These are phyloP conservation scores for Pocillopora damicornis DNA, from an alignment of 64 coral and sea anemone genomes.

Conservation along the genomic window DNA sequence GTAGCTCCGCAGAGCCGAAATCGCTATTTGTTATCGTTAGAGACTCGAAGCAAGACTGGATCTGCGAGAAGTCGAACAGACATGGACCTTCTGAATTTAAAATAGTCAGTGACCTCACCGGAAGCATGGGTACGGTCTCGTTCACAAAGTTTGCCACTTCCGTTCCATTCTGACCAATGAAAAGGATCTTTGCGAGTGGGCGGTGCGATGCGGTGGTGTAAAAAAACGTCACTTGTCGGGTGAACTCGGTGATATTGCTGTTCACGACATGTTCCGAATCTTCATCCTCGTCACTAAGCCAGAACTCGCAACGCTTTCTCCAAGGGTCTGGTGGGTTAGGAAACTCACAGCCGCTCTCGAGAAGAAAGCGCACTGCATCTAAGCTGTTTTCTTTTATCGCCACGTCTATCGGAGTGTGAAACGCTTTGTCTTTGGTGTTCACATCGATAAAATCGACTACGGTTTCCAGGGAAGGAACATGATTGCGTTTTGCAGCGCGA, in stretches of 20 bases:
- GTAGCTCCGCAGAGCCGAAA: constrained; percentile 60
- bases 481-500: constrained; percentile 66
- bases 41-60: constrained; percentile 50
- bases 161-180: constrained; percentile 84
- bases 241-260: constrained; percentile 53
- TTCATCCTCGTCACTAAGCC: constrained; percentile 58
- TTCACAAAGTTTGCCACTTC: constrained; percentile 74
- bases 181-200: constrained; percentile 55
- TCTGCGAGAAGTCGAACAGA: constrained; percentile 59
- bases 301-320: constrained; percentile 75
- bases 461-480: constrained; percentile 65
- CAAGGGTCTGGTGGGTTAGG: constrained; percentile 49
- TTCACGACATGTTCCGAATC: constrained; percentile 62
- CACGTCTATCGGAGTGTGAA: constrained; percentile 49
- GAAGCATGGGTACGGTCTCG: constrained; percentile 65
- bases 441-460: constrained; percentile 66
- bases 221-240: constrained; percentile 58
- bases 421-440: constrained; percentile 61
- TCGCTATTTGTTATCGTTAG: constrained; percentile 86
- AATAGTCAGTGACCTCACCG: constrained; percentile 56
- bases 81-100: constrained; percentile 54
- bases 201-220: constrained; percentile 53
- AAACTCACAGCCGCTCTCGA: constrained; percentile 64
- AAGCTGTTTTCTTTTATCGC: constrained; percentile 55
- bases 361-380: constrained; percentile 48